Evolutionary conservation across 2,113 vertebrate species (phyloP).

Genomic region (Nycticryphes semicollaris): DNA sequence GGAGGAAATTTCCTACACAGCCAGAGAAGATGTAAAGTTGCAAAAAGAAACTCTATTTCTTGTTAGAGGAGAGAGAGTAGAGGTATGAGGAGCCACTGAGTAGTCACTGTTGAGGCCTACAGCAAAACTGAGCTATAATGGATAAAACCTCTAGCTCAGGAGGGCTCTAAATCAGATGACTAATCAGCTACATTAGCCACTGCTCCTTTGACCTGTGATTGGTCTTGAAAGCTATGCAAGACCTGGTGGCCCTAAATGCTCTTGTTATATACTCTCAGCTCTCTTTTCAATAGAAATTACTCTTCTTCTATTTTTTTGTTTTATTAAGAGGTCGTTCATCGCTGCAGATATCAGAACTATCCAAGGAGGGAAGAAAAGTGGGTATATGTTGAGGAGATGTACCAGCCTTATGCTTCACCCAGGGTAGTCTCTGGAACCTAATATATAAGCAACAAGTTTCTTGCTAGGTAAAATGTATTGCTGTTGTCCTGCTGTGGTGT

Average conservation of each 20-base stretch:
- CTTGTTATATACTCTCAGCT: not conserved
- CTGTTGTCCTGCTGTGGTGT: not conserved
- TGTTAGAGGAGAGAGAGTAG: not conserved
- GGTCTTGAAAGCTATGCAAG: not conserved
- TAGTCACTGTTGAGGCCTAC: not conserved
- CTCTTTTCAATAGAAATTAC: not conserved
- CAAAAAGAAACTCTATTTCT: not conserved
- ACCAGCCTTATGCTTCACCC: not conserved
- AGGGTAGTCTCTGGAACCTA: not conserved
- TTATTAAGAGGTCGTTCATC: not conserved
- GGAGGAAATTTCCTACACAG: not conserved
- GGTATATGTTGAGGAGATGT: not conserved
- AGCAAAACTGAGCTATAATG: not conserved
- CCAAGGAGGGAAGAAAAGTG: not conserved
- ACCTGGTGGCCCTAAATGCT: not conserved
- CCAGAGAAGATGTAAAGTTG: not conserved
- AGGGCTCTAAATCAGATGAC: not conserved
- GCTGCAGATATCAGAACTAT: not conserved
- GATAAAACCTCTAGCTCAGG: not conserved
- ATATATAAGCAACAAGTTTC: not conserved
- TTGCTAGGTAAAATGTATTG: not conserved
- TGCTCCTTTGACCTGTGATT: not conserved
- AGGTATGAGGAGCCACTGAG: not conserved
- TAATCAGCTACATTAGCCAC: not conserved
- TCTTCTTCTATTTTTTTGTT: not conserved